Conservation (phyloP, 2,113 vertebrate genomes). For the Lepus americanus region DNA sequence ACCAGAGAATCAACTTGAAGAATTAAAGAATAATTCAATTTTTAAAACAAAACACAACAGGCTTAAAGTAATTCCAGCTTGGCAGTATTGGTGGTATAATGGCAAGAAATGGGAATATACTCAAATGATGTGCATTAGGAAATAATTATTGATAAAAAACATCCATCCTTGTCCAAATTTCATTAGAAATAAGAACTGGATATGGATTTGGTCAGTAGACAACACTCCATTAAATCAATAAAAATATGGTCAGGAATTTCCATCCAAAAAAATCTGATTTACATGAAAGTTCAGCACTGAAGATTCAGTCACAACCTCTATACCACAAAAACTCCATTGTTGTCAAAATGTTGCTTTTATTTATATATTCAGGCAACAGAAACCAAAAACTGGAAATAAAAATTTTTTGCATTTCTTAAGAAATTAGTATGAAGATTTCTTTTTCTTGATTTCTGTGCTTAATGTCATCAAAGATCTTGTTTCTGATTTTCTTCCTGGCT, state of each 20-base stretch:
- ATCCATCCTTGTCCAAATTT: slow-evolving; percentile 15
- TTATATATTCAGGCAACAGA: not conserved
- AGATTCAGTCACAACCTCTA: not conserved
- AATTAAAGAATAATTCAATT: slow-evolving; percentile 54
- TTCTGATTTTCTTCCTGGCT: too few species aligned
- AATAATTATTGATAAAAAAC: slow-evolving; percentile 61
- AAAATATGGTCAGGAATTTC: slow-evolving; percentile 9
- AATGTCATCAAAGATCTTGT: too few species aligned
- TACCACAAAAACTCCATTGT: slow-evolving; percentile 1
- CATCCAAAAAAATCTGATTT: slow-evolving; percentile 17
- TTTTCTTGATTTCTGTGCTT: too few species aligned
- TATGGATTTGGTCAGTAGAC: not conserved
- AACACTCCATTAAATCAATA: not conserved
- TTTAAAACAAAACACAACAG: slow-evolving; percentile 48
- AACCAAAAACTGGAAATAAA: not conserved
- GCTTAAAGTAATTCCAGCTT: slow-evolving; percentile 61
- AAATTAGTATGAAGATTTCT: too few species aligned
- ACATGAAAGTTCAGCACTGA: not conserved
- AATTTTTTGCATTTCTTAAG: too few species aligned
- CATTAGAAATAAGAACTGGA: slow-evolving; percentile 58
- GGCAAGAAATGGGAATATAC: not conserved
- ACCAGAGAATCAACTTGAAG: slow-evolving; percentile 17
- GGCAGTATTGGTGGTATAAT: not conserved
- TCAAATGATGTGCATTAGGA: slow-evolving; percentile 44
- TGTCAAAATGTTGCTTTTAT: slow-evolving; percentile 16